Conservation (phyloP, 2,113 vertebrate genomes). For the Ciconia boyciana region DNA sequence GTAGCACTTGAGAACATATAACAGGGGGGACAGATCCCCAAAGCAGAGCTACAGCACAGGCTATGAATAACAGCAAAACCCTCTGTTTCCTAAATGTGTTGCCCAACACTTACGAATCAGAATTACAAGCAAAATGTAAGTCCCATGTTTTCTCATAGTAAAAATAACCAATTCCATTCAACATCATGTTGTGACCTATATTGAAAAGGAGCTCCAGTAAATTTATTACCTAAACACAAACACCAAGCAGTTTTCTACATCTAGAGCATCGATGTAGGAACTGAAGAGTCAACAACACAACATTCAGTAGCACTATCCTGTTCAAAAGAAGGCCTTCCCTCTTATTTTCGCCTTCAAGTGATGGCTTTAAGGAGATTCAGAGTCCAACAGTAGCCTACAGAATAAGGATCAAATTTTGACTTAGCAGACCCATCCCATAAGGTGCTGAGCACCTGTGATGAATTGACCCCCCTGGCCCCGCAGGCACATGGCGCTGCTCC, state of each 20-base stretch:
- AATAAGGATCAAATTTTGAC: neutral
- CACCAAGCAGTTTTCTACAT: neutral
- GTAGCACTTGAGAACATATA: fast-evolving
- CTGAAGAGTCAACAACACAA: neutral
- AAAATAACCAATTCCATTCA: neutral
- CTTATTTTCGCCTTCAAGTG: neutral
- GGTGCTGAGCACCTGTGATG: neutral
- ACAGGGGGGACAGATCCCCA: neutral
- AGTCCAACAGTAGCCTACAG: neutral
- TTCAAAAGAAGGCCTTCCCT: neutral
- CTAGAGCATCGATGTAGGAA: neutral
- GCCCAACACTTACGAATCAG: neutral
- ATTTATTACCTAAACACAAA: neutral
- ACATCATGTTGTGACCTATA: neutral
- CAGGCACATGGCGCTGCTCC: neutral
- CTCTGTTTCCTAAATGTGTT: neutral
- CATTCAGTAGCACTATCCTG: neutral
- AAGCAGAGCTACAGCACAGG: neutral
- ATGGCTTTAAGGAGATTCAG: neutral
- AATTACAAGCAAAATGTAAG: neutral
- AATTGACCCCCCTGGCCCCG: fast-evolving
- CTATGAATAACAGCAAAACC: neutral
- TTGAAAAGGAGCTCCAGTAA: neutral
- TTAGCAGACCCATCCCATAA: neutral
- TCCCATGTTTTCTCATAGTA: neutral